phyloP scores from a whole-genome alignment of 2,888 invertebrate species.

The Halictus quadricinctus region DNA sequence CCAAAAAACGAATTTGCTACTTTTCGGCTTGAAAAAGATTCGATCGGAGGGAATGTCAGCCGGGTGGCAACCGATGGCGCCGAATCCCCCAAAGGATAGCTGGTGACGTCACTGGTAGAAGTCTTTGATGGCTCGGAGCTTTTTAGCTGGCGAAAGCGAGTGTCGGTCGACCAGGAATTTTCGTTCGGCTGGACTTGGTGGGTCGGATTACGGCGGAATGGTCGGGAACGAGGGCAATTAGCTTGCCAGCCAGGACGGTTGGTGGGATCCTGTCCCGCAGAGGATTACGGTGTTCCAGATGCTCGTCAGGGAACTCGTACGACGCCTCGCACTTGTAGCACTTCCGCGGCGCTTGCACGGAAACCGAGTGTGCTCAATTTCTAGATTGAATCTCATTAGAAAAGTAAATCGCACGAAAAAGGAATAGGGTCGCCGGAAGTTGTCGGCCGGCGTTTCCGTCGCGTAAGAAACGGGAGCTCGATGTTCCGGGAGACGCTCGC shows the following conservation, averaged over 20 bases:
- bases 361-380: conserved; percentile 58
- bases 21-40: not conserved
- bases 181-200: not conserved
- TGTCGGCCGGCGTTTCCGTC: not conserved
- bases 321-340: conserved; percentile 76
- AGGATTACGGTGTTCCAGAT: conserved; percentile 61
- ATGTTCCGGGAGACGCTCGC: not conserved
- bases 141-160: not conserved
- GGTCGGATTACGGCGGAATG: not conserved
- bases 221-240: conserved; percentile 43
- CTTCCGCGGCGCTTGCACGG: conserved; percentile 67
- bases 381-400: conserved; percentile 64
- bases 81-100: not conserved
- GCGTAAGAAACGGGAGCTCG: not conserved
- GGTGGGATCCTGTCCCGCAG: conserved; percentile 36
- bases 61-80: not conserved
- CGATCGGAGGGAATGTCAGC: not conserved
- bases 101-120: not conserved
- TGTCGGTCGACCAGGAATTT: not conserved
- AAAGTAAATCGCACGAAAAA: conserved; percentile 44
- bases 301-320: conserved; percentile 74
- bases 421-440: conserved; percentile 45
- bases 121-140: not conserved
- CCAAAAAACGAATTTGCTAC: not conserved
- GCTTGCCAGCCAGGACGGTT: conserved; percentile 7